Evolutionary conservation across 2,797 vertebrate species (phyloP), one percentile per base, ranked within the genome.

Genomic region (Melanogrammus aeglefinus): DNA sequence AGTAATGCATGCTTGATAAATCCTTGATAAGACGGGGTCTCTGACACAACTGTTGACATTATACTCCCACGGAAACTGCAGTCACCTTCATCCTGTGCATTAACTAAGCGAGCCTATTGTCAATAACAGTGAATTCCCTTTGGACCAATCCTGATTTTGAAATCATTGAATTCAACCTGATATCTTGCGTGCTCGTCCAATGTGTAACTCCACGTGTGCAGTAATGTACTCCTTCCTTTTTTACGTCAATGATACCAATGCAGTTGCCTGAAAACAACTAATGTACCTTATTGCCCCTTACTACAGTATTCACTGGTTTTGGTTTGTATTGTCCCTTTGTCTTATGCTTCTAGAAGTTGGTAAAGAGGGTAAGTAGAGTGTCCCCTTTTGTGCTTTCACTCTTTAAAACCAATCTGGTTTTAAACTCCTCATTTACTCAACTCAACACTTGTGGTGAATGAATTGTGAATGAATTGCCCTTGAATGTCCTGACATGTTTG

Each of bases 301-400:
- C 69, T 70, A 29, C 10, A 70, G n/a, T 69, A 24, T 24, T 24
- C 63, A 9, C 63, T 70, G 69, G 29, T 70, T 70, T 9, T 70
- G 69, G 69, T 70, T 70, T n/a, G 33, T 66, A 39, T 89, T 82
- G 88, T 86, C 74, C 79, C 93, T 78, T 92, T 88, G 78, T 87
- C 91, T 87, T 91, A 92, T 87, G 96, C 97, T 79, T 90, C 93
- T 92, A 96, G 96, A 98, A 94, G 95, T 94, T 98, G 92, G 93
- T 96, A 93, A 96, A 94, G 92, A 96, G 94, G 95, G 97, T 99
- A 94, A 96, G 97, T 88, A 80, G n/a, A 31, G 2, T 35, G 82
- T 70, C 76, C 24, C 78, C 83, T 83, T 24, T 70, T 83, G 9
- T 77, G 75, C 21, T 16, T 29, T 35, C 38, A 70, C 31, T 75